Conservation (phyloP, 2,797 vertebrate genomes). For the Sparidentex hasta region DNA sequence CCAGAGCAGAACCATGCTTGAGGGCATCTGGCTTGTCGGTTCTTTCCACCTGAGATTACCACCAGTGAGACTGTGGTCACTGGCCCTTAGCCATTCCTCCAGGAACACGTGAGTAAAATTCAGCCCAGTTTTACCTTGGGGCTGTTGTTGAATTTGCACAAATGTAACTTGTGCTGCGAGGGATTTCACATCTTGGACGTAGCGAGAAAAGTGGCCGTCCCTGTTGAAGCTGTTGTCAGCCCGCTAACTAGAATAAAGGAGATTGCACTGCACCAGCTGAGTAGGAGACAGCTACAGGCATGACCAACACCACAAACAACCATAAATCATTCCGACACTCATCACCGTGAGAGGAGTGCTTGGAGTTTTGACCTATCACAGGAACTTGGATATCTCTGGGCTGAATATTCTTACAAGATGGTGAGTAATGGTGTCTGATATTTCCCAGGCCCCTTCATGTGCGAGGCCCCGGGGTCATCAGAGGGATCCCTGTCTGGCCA, state of each 20-base stretch:
- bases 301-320: conserved; percentile 53
- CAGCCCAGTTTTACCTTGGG: conserved; percentile 7
- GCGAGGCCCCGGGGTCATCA: conserved; percentile 54
- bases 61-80: conserved; percentile 39
- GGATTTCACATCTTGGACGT: conserved; percentile 20
- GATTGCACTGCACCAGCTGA: conserved; percentile 30
- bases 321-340: conserved; percentile 63
- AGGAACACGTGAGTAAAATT: conserved; percentile 22
- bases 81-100: conserved; percentile 53
- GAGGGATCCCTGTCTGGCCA: conserved; percentile 60
- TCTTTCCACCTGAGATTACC: conserved; percentile 63
- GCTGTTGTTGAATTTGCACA: conserved; percentile 44
- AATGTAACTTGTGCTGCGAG: conserved; percentile 15
- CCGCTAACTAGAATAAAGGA: conserved; percentile 1
- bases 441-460: conserved; percentile 47
- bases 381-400: conserved; percentile 49
- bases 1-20: conserved; percentile 46
- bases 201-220: conserved; percentile 15
- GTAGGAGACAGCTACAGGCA: conserved; percentile 31
- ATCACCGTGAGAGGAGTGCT: conserved; percentile 35
- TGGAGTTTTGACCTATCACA: conserved; percentile 58
- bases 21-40: conserved; percentile 45
- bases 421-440: conserved; percentile 72
- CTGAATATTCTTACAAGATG: conserved; percentile 54
- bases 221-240: conserved; percentile 13